phyloP scores from a whole-genome alignment of 2,113 vertebrate genomes.

The Chaetorhynchus papuensis region DNA sequence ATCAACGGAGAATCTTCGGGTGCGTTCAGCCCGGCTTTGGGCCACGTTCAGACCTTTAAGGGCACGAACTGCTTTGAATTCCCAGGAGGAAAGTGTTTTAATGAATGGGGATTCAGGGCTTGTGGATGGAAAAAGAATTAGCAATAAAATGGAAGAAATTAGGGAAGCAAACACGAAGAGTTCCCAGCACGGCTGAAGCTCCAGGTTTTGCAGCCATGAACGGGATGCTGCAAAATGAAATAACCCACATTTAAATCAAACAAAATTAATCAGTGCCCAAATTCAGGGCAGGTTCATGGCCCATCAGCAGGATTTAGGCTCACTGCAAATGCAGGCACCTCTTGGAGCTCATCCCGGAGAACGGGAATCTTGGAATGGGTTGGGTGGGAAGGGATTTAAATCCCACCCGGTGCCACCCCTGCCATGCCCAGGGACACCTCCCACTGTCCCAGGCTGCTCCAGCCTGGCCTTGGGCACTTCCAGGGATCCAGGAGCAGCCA shows the following conservation, averaged over 20 bases:
- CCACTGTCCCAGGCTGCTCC: accelerated
- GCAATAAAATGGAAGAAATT: no score
- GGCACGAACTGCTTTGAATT: background rate
- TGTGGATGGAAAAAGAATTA: background rate
- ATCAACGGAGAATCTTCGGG: background rate
- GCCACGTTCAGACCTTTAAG: background rate
- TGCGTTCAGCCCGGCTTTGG: background rate
- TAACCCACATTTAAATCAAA: background rate
- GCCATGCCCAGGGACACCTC: background rate
- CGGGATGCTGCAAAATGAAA: background rate
- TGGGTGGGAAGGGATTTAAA: background rate
- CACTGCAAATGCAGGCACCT: background rate
- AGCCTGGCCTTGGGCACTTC: background rate
- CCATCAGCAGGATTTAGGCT: background rate
- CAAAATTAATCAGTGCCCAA: background rate
- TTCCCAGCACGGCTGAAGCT: background rate
- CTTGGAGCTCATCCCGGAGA: background rate
- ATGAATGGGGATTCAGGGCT: background rate
- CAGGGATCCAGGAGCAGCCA: background rate
- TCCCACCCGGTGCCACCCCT: no score
- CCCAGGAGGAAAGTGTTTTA: background rate
- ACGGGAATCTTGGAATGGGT: background rate
- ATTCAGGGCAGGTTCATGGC: background rate
- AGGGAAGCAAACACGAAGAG: background rate
- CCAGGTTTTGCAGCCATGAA: background rate